Evolutionary conservation across 2,888 invertebrate species (phyloP).

Genomic region (Zootermopsis nevadensis): DNA sequence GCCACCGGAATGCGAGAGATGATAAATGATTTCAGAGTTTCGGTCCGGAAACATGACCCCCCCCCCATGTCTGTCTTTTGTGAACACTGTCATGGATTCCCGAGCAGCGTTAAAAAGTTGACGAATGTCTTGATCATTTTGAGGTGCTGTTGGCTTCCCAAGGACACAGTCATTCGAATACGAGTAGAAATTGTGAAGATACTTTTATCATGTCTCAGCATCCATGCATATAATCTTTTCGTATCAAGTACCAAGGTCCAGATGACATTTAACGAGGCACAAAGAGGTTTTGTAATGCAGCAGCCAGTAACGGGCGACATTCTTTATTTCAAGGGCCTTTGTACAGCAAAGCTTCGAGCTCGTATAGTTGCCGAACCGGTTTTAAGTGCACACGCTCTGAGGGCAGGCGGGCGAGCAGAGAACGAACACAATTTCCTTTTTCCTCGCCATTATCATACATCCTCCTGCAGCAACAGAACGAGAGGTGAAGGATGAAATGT

Average conservation of each 20-base stretch:
- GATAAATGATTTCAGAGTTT: too few species aligned
- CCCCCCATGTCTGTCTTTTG: too few species aligned
- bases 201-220: too few species aligned
- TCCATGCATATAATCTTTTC: too few species aligned
- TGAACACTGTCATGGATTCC: too few species aligned
- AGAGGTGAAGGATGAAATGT: constrained; percentile 32
- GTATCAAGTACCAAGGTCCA: not conserved
- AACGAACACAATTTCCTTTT: not conserved
- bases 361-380: constrained; percentile 13
- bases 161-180: too few species aligned
- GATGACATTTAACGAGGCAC: not conserved
- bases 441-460: not conserved
- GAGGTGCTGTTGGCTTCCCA: too few species aligned
- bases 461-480: not conserved
- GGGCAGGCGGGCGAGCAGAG: not conserved
- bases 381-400: constrained; percentile 4
- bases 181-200: too few species aligned
- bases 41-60: too few species aligned
- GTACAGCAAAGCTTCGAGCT: not conserved
- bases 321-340: constrained; percentile 6
- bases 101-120: too few species aligned
- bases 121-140: too few species aligned
- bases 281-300: not conserved
- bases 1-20: too few species aligned
- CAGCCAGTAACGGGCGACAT: not conserved